These are phyloP conservation scores for Malurus leucopterus DNA, from an alignment of 2,797 vertebrate species.

Conservation along the genomic window DNA sequence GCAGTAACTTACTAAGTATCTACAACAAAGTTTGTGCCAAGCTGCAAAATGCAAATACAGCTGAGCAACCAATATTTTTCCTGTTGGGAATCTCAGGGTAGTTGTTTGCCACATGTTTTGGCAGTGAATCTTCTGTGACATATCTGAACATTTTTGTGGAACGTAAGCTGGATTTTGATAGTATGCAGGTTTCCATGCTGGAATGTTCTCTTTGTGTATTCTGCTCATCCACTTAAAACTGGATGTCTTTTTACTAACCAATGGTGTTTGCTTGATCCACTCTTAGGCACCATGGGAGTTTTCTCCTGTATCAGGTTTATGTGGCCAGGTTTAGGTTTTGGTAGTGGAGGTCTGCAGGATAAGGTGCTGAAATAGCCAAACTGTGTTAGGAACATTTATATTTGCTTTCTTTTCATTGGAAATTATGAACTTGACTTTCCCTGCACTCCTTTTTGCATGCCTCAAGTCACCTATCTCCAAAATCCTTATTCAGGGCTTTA, in stretches of 20 bases:
- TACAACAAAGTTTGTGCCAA: neutral
- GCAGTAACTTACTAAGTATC: neutral
- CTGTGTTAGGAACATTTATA: neutral
- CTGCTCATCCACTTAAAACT: neutral
- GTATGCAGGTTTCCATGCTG: accelerated
- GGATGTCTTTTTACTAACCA: neutral
- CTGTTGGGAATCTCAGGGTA: neutral
- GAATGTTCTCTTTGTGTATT: neutral
- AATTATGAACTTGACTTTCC: neutral
- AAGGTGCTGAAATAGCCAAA: neutral
- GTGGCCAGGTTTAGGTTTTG: neutral
- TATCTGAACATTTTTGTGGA: neutral
- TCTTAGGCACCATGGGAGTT: neutral
- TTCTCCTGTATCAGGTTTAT: neutral
- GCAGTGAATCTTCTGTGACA: neutral
- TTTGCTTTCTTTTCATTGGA: neutral
- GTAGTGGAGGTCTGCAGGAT: neutral
- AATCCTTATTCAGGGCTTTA: neutral
- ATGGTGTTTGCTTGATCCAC: neutral
- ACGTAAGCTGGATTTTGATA: neutral
- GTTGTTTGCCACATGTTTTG: neutral
- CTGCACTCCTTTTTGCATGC: neutral
- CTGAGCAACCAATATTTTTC: neutral
- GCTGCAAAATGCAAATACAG: neutral
- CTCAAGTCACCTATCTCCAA: neutral